Percentiles rank a stretch among this genome's conserved stretches.
Conservation (phyloP, 2,113 vertebrate genomes). For the Polypterus bichir region DNA sequence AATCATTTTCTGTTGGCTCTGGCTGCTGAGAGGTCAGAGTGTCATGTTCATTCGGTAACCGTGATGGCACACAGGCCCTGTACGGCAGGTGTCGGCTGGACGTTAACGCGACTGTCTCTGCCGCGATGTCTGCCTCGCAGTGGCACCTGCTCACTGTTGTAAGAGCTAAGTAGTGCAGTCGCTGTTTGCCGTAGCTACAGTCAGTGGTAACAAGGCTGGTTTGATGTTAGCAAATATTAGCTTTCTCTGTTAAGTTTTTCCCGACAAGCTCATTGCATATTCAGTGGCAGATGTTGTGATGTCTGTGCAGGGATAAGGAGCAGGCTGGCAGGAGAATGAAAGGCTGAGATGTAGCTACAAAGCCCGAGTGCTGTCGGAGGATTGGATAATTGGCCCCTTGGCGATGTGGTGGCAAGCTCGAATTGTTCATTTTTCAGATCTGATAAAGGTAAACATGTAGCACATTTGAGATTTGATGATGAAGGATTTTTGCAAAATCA, state of each 20-base stretch:
- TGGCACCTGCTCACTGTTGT: too few relatives aligned
- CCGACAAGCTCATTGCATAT: conserved; percentile 56
- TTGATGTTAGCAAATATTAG: conserved; percentile 61
- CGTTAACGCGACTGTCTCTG: too few relatives aligned
- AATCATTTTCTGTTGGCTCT: too few relatives aligned
- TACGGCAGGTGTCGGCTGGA: too few relatives aligned
- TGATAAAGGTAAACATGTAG: conserved; percentile 69
- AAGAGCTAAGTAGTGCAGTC: too few relatives aligned
- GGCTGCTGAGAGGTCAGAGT: too few relatives aligned
- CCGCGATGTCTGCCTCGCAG: too few relatives aligned
- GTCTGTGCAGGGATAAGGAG: conserved; percentile 23
- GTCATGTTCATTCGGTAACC: too few relatives aligned
- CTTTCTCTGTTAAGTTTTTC: conserved; percentile 35
- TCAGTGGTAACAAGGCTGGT: conserved; percentile 25
- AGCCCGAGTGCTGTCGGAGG: conserved; percentile 41
- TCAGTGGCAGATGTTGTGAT: conserved; percentile 58
- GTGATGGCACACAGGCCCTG: too few relatives aligned
- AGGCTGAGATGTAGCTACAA: conserved; percentile 40
- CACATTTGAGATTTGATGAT: conserved; percentile 65
- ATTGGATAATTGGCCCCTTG: conserved; percentile 68
- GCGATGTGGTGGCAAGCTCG: conserved; percentile 42
- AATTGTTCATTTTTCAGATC: conserved; percentile 45
- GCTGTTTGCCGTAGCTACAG: too few relatives aligned
- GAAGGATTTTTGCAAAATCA: conserved; percentile 58
- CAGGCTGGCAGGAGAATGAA: conserved; percentile 36